Conservation (phyloP, 2,113 vertebrate genomes). For the Lophura nycthemera region DNA sequence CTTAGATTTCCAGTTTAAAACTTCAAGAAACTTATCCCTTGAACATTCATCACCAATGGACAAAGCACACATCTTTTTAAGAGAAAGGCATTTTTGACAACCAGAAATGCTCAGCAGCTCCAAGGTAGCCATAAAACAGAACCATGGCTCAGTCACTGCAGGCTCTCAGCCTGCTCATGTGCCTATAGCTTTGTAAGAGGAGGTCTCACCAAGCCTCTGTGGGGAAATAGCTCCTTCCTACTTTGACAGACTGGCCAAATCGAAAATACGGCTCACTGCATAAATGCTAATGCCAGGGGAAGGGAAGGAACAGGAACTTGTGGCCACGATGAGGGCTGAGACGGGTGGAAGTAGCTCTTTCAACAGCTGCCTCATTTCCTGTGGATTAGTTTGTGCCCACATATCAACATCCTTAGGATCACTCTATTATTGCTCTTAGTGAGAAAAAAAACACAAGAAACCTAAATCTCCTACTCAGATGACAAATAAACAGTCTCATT, state of each 20-base stretch:
- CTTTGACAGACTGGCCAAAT: not conserved
- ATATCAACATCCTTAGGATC: not conserved
- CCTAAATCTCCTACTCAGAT: not conserved
- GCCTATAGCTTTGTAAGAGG: not conserved
- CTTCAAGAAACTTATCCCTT: not conserved
- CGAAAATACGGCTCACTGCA: not conserved
- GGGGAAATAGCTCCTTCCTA: not conserved
- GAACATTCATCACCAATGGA: rapidly evolving
- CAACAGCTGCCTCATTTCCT: not conserved
- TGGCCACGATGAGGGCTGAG: not conserved
- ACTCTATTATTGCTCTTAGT: not conserved
- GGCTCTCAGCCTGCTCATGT: not conserved
- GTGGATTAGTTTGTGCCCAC: not conserved
- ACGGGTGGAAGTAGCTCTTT: not conserved
- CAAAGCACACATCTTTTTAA: not conserved
- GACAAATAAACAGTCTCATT: not conserved
- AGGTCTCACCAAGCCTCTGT: not conserved
- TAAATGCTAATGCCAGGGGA: not conserved
- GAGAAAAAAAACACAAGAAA: not conserved
- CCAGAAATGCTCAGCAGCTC: rapidly evolving
- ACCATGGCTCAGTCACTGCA: not conserved
- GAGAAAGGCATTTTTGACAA: not conserved
- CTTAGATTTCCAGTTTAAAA: not conserved
- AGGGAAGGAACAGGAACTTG: not conserved
- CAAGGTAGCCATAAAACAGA: not conserved